A percentile compares a stretch with the other conserved stretches of the same genome.
phyloP scores from a whole-genome alignment of 2,797 vertebrate genomes.

The Masticophis lateralis region DNA sequence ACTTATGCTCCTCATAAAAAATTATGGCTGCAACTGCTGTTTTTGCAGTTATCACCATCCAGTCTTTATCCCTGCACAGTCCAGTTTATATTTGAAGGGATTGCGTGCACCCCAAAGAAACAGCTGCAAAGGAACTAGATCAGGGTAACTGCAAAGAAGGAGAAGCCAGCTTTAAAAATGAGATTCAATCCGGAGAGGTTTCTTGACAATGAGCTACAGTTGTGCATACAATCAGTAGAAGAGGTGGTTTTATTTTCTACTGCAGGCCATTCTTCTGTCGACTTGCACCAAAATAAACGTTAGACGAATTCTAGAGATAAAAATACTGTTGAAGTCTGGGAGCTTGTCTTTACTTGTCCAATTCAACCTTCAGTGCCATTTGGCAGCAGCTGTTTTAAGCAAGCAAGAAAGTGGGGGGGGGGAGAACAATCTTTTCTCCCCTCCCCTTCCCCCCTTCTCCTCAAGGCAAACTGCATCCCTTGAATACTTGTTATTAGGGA shows the following conservation, averaged over 20 bases:
- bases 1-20: not conserved
- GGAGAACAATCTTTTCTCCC: conserved; percentile 6
- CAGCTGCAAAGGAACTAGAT: not conserved
- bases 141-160: not conserved
- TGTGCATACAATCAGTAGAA: not conserved
- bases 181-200: not conserved
- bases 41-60: not conserved
- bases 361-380: conserved; percentile 28
- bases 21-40: not conserved
- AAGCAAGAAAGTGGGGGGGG: conserved; percentile 6
- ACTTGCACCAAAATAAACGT: not conserved
- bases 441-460: not conserved
- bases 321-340: conserved; percentile 23
- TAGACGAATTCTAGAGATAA: not conserved
- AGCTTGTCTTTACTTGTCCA: not conserved
- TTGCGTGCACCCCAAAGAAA: not conserved
- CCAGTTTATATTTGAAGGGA: not conserved
- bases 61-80: not conserved
- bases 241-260: not conserved
- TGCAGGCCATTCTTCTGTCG: not conserved
- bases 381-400: conserved; percentile 52
- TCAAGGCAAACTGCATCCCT: conserved; percentile 39
- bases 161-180: not conserved
- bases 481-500: conserved; percentile 29
- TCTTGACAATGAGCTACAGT: not conserved